Evolutionary conservation across 2,113 vertebrate genomes (phyloP), one percentile per base, ranked within the genome.

Genomic region (Gobiocypris rarus): DNA sequence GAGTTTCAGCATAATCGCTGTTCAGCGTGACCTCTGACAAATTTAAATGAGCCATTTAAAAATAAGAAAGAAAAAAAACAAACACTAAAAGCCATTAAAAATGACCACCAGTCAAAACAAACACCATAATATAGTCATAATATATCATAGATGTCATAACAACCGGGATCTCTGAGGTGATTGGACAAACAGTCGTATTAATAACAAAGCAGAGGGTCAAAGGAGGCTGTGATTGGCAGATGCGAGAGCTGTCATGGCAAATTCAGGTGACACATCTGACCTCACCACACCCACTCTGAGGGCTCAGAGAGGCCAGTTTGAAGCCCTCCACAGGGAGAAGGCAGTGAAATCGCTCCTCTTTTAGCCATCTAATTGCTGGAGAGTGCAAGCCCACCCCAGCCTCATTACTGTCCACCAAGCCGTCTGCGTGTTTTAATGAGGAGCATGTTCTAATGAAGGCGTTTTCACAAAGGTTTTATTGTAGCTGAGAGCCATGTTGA

Each of bases 361-460:
- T 78, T 75, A 52, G 81, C 52, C 31, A 24, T 75, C 83, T 91
- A 89, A 91, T 89, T 88, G 85, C 86, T 84, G 87, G 70, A 83
- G 83, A 89, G 88, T 78, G 85, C 71, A 22, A 86, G 81, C 61
- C 82, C 84, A 61, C 78, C 84, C 89, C 85, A 84, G 58, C 63
- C 85, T 88, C 89, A 83, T 88, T 87, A 86, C 28, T 17, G 84
- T 79, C 69, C 78, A 67, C 78, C 82, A 26, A 76, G 52, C 48
- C 11, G 67, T 75, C 78, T 45, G 61, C 75, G 75, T 75, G 71
- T 89, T 92, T 91, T 94, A 94, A 94, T 92, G 93, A 94, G 93
- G 81, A 71, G 81, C 78, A 81, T 81, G 80, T 90, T 87, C 82
- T 93, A 89, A 93, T 88, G 89, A 92, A 89, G 91, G 88, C 83